Conservation (phyloP, 1,140 invertebrate genomes). For the Heliconius hermathena region DNA sequence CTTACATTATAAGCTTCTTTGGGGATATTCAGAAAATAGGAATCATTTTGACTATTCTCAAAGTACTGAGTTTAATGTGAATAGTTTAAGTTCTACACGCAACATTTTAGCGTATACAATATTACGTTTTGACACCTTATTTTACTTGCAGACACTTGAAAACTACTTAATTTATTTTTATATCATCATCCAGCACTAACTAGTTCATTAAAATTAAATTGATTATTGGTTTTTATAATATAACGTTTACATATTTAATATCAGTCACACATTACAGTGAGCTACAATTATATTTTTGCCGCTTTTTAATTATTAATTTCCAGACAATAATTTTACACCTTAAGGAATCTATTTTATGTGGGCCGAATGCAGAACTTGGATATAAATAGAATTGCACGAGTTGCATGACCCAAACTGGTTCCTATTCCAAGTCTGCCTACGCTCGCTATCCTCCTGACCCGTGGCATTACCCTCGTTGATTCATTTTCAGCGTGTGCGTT, state of each 20-base stretch:
- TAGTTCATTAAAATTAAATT: background rate
- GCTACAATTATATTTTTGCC: background rate
- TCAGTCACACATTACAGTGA: background rate
- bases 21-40: background rate
- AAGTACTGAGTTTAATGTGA: background rate
- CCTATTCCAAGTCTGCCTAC: slow-evolving; percentile 69
- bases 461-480: slow-evolving; percentile 60
- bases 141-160: slow-evolving; percentile 42
- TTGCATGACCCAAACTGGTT: slow-evolving; percentile 78
- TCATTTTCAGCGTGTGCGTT: slow-evolving; percentile 56
- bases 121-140: slow-evolving; percentile 34
- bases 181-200: background rate
- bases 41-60: background rate
- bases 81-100: slow-evolving; percentile 46
- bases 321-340: slow-evolving; percentile 5
- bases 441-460: slow-evolving; percentile 65
- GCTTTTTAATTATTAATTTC: background rate
- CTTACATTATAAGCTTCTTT: too few species aligned
- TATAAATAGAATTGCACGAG: slow-evolving; percentile 77
- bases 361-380: slow-evolving; percentile 63
- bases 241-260: background rate
- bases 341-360: slow-evolving; percentile 53
- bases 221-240: background rate
- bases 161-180: slow-evolving; percentile 41
- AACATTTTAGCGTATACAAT: slow-evolving; percentile 43